Evolutionary conservation across 1,140 invertebrate genomes (phyloP).

Genomic region (Leptestheria dahalacensis): DNA sequence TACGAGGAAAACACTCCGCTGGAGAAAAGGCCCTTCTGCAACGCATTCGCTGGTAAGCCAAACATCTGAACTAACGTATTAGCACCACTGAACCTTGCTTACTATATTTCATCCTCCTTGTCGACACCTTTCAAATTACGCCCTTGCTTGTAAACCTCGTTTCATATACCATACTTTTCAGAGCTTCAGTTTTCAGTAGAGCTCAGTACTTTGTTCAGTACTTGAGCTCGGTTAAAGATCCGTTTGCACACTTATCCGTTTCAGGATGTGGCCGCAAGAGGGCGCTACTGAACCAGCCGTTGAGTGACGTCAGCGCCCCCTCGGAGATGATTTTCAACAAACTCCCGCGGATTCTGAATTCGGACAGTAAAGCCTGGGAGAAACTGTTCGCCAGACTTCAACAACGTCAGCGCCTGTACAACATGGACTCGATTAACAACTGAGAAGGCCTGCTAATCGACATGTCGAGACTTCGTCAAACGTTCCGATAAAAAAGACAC

Average conservation of each 20-base stretch:
- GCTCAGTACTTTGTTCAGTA: too few species aligned
- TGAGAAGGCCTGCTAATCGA: too few species aligned
- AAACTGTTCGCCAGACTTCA: neutral
- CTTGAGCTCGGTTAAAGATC: too few species aligned
- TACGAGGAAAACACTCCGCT: neutral
- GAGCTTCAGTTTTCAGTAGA: too few species aligned
- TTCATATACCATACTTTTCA: too few species aligned
- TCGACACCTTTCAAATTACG: too few species aligned
- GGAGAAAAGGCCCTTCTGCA: neutral
- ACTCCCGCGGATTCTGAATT: neutral
- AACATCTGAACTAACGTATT: neutral
- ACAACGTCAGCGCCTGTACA: neutral
- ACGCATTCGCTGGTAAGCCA: neutral
- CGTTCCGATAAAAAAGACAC: too few species aligned
- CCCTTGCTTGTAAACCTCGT: too few species aligned
- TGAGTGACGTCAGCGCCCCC: neutral
- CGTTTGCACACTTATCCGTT: neutral
- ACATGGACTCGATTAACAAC: neutral
- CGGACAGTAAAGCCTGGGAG: neutral
- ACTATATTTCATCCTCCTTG: too few species aligned
- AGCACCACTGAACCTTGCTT: too few species aligned
- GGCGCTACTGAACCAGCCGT: neutral
- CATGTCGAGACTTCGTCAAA: too few species aligned
- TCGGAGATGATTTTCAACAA: neutral
- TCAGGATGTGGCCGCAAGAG: neutral